These are phyloP conservation scores for Scrobipalpa costella DNA, from an alignment of 2,888 invertebrate species.

Conservation along the genomic window DNA sequence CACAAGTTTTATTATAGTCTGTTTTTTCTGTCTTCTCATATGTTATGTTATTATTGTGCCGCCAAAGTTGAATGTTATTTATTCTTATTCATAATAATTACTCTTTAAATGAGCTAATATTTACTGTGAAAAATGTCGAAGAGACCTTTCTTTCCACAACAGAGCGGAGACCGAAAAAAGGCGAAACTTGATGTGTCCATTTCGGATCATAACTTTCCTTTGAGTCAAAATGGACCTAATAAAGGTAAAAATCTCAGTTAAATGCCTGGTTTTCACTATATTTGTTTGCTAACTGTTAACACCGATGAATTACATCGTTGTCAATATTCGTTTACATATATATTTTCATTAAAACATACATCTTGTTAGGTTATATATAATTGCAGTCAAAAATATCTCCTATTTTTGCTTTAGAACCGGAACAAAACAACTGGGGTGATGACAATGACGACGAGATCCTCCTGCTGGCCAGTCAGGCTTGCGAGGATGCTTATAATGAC, in stretches of 20 bases:
- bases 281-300: not conserved
- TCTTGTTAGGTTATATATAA: not conserved
- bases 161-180: constrained; percentile 65
- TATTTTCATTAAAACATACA: not conserved
- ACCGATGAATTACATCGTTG: not conserved
- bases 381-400: constrained; percentile 18
- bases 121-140: constrained; percentile 60
- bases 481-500: constrained; percentile 62
- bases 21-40: not conserved
- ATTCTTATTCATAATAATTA: constrained; percentile 31
- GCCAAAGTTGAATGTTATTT: constrained; percentile 42
- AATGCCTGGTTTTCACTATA: constrained; percentile 2
- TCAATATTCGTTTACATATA: not conserved
- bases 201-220: constrained; percentile 71
- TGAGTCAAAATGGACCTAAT: constrained; percentile 63
- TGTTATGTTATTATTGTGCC: constrained; percentile 30
- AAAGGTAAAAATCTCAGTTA: constrained; percentile 49
- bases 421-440: constrained; percentile 67
- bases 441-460: constrained; percentile 75
- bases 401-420: constrained; percentile 38
- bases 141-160: constrained; percentile 58
- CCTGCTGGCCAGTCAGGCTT: constrained; percentile 72
- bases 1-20: not conserved
- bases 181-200: constrained; percentile 67
- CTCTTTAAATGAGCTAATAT: constrained; percentile 19